Evolutionary conservation across 2,797 vertebrate species (phyloP), one percentile per base, ranked within the genome.

Genomic region (Scomberomorus guttatus): DNA sequence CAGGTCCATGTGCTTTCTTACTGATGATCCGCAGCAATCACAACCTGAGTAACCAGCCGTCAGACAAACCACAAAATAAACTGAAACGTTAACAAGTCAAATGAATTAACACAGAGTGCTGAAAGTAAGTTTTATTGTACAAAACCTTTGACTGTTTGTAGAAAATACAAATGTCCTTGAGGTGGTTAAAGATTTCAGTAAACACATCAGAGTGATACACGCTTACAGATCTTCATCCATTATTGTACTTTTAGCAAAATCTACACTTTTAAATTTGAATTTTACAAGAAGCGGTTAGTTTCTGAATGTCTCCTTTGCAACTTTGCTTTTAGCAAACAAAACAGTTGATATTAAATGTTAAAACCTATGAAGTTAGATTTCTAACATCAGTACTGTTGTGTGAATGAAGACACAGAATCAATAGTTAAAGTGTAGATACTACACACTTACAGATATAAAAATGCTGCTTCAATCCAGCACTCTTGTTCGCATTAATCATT

Each of bases 381-480:
- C 59, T 60, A 75, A 67, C 60, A 77, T 32, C 54, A 29, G 27
- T 18, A 34, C 37, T 24, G 61, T 22, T 67, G 39, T 8, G 44
- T 37, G 25, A 77, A 54, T 32, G 6, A 46, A 24, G 4, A 65
- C 29, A 12, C 46, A 60, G 10, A 56, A 25, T 25, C n/a, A 22
- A 34, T 75, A 69, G 70, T 78, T 50, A 54, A 15, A 70, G 88
- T 88, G 88, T 92, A 92, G 91, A 91, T 91, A 60, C 91, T 88
- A 91, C 90, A 92, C 89, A 90, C 68, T 34, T 17, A 46, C 10
- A 2, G 1, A 7, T 11, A 72, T 46, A 82, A 42, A 64, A 24
- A 51, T 5, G 79, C 81, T 51, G 63, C 34, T 58, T 48, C 29
- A 15, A 24, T 4, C 4, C 0, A 75, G 54, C 65, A 32, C 37